phyloP scores from a whole-genome alignment of 35 echinoderm and acorn worm genomes.

The Heliocidaris erythrogramma region DNA sequence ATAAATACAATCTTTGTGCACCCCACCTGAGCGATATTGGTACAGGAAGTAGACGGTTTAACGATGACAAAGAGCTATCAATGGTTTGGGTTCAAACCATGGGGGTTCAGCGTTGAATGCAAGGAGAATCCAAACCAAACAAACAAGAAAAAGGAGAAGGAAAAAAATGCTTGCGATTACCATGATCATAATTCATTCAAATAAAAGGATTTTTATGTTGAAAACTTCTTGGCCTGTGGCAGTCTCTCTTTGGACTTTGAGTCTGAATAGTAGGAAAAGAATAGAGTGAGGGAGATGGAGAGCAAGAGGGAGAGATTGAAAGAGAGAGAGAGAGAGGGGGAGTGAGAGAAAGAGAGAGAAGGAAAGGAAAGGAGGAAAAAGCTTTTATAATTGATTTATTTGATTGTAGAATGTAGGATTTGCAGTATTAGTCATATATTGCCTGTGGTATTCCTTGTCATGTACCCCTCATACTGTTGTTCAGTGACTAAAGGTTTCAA shows the following conservation, averaged over 20 bases:
- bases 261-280: background rate
- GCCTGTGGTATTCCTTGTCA: slow-evolving; percentile 8
- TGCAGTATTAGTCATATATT: background rate
- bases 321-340: background rate
- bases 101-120: background rate
- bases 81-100: background rate
- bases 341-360: background rate
- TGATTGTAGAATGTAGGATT: slow-evolving; percentile 4
- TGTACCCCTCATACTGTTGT: background rate
- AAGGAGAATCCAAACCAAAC: slow-evolving; percentile 12
- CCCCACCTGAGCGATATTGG: slow-evolving; percentile 27
- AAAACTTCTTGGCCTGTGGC: slow-evolving; percentile 18
- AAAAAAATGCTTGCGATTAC: background rate
- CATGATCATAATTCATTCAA: background rate
- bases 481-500: background rate
- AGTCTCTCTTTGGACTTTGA: slow-evolving; percentile 18
- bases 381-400: slow-evolving; percentile 6
- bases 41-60: slow-evolving; percentile 44
- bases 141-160: background rate
- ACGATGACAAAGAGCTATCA: slow-evolving; percentile 23
- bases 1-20: slow-evolving; percentile 35
- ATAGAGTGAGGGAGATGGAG: background rate
- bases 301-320: background rate
- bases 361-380: background rate
- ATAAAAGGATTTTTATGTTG: slow-evolving; percentile 10